A percentile compares a stretch with the other conserved stretches of the same genome.
These are phyloP conservation scores for Leuciscus idus DNA, from an alignment of 2,113 vertebrate species.

Conservation along the genomic window DNA sequence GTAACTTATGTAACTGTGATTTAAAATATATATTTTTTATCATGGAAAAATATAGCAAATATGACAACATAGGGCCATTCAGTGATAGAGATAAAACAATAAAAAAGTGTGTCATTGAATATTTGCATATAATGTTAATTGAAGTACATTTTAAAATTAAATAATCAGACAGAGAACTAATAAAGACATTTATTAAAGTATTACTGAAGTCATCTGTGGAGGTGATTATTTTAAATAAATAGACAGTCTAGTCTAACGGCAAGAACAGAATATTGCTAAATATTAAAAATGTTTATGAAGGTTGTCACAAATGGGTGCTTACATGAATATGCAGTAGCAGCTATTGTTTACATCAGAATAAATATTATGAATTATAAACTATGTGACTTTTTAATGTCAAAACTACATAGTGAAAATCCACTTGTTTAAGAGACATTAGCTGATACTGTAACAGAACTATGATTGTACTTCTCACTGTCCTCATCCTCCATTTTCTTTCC, in stretches of 20 bases:
- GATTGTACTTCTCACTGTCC: neutral
- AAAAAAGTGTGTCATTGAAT: neutral
- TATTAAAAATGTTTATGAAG: neutral
- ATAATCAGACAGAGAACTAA: neutral
- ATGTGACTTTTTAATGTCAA: neutral
- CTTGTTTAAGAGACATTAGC: slow-evolving; percentile 4
- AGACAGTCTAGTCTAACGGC: neutral
- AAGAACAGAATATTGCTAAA: neutral
- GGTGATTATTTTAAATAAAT: neutral
- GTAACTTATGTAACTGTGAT: neutral
- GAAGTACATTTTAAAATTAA: neutral
- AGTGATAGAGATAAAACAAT: neutral
- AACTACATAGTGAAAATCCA: neutral
- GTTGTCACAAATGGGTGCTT: neutral
- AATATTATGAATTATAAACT: neutral
- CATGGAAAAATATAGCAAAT: neutral
- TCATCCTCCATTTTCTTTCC: slow-evolving; percentile 40
- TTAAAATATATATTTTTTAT: no score
- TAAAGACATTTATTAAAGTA: neutral
- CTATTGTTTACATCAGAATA: neutral
- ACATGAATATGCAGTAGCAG: neutral
- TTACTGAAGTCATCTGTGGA: neutral
- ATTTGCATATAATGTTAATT: neutral
- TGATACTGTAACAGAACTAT: neutral
- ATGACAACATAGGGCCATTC: neutral